Evolutionary conservation across 2,888 invertebrate species (phyloP), one percentile per base, ranked within the genome.

Genomic region (Gastracanthus pulcherrimus): DNA sequence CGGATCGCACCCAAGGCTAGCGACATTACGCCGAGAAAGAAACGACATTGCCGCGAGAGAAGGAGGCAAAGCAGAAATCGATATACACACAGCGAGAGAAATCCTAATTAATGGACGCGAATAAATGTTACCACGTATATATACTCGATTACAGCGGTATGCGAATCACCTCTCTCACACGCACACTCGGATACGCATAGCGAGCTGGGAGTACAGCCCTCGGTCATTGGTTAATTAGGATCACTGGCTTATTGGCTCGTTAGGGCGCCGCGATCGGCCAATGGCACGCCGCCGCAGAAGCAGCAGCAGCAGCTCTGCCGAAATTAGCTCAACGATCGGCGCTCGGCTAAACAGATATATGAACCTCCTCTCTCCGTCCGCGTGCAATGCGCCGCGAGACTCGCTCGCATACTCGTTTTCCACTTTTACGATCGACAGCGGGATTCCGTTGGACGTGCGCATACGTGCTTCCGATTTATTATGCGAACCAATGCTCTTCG

Each of bases 181-280:
- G 13, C 13, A 19, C 34, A 0, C 45, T 23, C 26, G 13, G n/a
- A n/a, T n/a, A n/a, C n/a, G n/a, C n/a, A n/a, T n/a, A n/a, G 19
- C 31, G 16, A 19, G 34, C 23, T 16, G 36, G 7, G 48, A 23
- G 31, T 9, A n/a, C 2, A n/a, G 26, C 36, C 31, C 41, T 67
- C 58, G 82, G 74, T 36, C 71, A 75, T 81, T 74, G 75, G 83
- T 78, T 83, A 83, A 83, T 83, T 83, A 83, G 80, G 81, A 78
- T 83, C 81, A 83, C 70, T 76, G 81, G 81, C 69, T 81, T 76
- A 80, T 77, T 80, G 78, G 82, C 78, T 78, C 78, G 64, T 66
- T 71, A 64, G 29, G 71, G 29, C n/a, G 45, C 19, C 58, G 58
- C 31, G 36, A n/a, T 6, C 64, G 70, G 60, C 79, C 77, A 81